phyloP scores from a whole-genome alignment of 2,113 vertebrate species.

The Cephalopholis sonnerati region DNA sequence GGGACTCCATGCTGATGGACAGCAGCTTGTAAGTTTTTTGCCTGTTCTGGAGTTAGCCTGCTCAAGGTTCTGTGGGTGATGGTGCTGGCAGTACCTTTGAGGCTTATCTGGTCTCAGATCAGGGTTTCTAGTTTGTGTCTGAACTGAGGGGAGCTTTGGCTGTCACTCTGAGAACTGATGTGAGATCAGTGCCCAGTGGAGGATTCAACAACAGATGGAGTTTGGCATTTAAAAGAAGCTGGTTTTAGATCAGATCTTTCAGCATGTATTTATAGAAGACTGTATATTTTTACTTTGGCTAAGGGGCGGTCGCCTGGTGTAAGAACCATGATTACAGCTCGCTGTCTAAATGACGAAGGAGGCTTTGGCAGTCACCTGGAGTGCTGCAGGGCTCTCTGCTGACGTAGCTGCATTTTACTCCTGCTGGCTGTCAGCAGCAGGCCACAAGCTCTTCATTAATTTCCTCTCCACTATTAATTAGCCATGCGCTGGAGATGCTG shows the following conservation, averaged over 20 bases:
- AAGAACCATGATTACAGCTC: conserved; percentile 42
- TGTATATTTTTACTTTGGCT: conserved; percentile 19
- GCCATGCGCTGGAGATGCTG: conserved; percentile 62
- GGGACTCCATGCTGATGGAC: conserved; percentile 58
- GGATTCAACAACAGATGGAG: conserved; percentile 56
- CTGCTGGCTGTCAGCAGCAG: conserved; percentile 73
- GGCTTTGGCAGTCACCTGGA: conserved; percentile 73
- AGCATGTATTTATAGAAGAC: conserved; percentile 17
- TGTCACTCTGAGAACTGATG: conserved; percentile 37
- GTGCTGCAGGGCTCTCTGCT: conserved; percentile 68
- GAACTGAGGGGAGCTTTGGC: conserved; percentile 58
- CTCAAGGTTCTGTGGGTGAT: conserved; percentile 59
- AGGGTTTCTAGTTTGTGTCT: conserved; percentile 42
- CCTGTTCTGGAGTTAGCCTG: conserved; percentile 54
- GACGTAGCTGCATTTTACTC: conserved; percentile 70
- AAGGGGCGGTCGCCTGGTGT: conserved; percentile 49
- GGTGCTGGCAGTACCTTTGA: conserved; percentile 62
- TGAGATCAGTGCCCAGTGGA: conserved; percentile 47
- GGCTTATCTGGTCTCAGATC: conserved; percentile 64
- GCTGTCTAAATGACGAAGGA: conserved; percentile 66
- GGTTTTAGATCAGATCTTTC: conserved; percentile 42
- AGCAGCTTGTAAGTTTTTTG: conserved; percentile 64
- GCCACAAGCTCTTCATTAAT: conserved; percentile 75
- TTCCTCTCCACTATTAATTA: conserved; percentile 80
- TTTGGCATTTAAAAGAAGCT: conserved; percentile 36